Conservation (phyloP, 2,113 vertebrate species). For the Neogobius melanostomus region DNA sequence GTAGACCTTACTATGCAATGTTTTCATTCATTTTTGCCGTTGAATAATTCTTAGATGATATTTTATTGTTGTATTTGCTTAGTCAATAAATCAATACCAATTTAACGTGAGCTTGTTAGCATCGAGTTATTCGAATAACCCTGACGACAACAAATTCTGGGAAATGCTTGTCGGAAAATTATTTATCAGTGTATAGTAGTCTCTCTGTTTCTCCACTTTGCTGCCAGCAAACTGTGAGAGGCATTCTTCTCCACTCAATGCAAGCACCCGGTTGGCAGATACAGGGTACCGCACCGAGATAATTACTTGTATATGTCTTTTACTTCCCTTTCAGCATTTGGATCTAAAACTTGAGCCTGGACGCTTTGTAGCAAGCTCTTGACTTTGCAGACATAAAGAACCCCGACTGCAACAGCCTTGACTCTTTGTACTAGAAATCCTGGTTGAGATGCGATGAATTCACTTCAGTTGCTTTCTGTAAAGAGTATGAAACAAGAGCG, state of each 20-base stretch:
- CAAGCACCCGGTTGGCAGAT: constrained; percentile 11
- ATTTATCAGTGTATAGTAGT: not conserved
- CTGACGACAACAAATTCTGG: not conserved
- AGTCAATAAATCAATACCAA: not conserved
- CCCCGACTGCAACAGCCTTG: constrained; percentile 41
- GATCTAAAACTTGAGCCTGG: constrained; percentile 21
- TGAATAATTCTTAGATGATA: not conserved
- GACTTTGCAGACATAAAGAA: constrained; percentile 46
- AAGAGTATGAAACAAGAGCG: constrained; percentile 17
- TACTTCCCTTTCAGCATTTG: constrained; percentile 15
- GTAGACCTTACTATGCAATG: not conserved
- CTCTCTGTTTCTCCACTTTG: not conserved
- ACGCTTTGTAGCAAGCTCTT: constrained; percentile 43
- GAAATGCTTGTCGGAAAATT: not conserved
- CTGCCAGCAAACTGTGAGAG: not conserved
- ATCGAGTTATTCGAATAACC: not conserved
- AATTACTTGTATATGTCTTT: constrained; percentile 18
- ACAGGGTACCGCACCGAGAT: constrained; percentile 9
- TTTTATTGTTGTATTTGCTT: not conserved
- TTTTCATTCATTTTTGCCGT: not conserved
- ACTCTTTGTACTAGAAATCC: constrained; percentile 40
- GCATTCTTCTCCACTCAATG: constrained; percentile 2
- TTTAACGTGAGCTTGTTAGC: not conserved
- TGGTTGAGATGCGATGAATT: constrained; percentile 14
- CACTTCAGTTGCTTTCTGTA: constrained; percentile 24